phyloP scores from a whole-genome alignment of 92 coral and sea anemone species.

The Zoanthus sansibaricus region DNA sequence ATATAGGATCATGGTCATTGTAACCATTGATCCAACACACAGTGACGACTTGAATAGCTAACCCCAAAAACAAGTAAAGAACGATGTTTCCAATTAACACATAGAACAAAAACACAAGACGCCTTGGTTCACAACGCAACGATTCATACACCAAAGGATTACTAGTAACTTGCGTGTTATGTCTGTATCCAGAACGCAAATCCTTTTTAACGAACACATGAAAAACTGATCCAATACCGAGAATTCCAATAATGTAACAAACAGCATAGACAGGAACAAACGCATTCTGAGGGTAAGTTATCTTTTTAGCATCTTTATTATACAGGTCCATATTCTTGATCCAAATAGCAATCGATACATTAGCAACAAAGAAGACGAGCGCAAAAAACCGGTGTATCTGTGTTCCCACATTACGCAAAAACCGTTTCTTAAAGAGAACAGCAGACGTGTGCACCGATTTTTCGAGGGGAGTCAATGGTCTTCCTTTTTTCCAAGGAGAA shows the following conservation, averaged over 20 bases:
- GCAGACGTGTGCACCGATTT: slow-evolving; percentile 1
- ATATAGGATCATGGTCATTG: neutral
- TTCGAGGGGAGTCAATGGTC: neutral
- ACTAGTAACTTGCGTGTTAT: neutral
- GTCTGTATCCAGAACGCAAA: neutral
- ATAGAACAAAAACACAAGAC: neutral
- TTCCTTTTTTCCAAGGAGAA: neutral
- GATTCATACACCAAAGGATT: neutral
- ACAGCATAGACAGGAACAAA: neutral
- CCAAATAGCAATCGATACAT: slow-evolving; percentile 1
- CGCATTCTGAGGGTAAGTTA: neutral
- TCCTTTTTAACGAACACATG: neutral
- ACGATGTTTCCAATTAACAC: neutral
- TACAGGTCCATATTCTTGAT: neutral
- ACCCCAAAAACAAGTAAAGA: neutral
- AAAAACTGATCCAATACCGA: neutral
- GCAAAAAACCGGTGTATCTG: slow-evolving; percentile 1
- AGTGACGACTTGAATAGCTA: neutral
- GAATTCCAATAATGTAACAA: neutral
- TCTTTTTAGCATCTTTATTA: slow-evolving; percentile 14
- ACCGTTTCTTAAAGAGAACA: slow-evolving; percentile 4
- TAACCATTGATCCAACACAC: neutral
- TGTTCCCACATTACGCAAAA: neutral
- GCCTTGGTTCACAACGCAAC: neutral
- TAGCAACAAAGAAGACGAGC: neutral